Base-by-base conservation (phyloP, 1,140 invertebrate genomes). In the Cepaea nemoralis region DNA sequence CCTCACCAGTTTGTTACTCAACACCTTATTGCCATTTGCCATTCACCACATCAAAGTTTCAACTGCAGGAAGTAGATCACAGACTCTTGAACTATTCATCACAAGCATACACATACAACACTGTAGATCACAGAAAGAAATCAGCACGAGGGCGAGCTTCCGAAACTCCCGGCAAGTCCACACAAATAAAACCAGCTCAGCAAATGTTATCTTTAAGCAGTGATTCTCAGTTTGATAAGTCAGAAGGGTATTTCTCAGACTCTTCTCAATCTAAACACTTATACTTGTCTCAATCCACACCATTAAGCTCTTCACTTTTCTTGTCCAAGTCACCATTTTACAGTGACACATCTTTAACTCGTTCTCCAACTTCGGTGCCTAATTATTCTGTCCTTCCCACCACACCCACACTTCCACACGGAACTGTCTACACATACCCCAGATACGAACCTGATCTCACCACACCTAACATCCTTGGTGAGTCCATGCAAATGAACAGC, bases 391-490 rank as follows among this genome's bases (percentile, higher is more conserved):
- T 63, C 31, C 31, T 37, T n/a, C 40, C 39, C 63, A 40, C 0
- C 75, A 39, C 48, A 8, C 39, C 40, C 73, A 10, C 22, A 10
- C 73, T 75, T 45, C n/a, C 69, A 0, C 2, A 33, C 77, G 24
- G 8, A 5, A 19, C 35, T 16, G 59, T 79, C n/a, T 73, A 73
- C 48, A 35, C 6, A 6, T 80, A 80, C 78, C 31, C 40, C 16
- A 69, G 40, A 0, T 80, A 80, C 35, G 78, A 80, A 35, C 78
- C 78, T 1, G 42, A 67, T n/a, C 69, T 69, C 33, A 33, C 69
- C 14, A n/a, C 24, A 27, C 16, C 78, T 16, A 80, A 10, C n/a
- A 50, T 27, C 59, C 42, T 50, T 12, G 69, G 42, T 16, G 63
- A 79, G 37, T 27, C 63, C 48, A 35, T 12, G 2, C 75, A 39